Base-by-base conservation (phyloP, 1,140 invertebrate genomes). In the Eubasilissa regina region DNA sequence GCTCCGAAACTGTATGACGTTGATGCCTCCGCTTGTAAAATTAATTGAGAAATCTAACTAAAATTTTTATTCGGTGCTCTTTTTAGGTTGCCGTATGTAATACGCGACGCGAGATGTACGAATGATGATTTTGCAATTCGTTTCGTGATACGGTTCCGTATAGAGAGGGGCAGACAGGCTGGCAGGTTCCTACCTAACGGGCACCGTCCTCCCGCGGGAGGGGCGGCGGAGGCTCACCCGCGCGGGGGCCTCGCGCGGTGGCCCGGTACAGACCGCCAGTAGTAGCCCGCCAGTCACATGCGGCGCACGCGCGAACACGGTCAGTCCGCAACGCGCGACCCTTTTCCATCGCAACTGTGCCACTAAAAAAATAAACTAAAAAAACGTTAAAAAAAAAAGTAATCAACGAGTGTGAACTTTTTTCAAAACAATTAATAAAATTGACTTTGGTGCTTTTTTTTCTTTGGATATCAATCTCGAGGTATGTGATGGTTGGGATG, bases 151-250 rank as follows among this genome's bases (percentile, higher is more conserved):
- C 70, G 70, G 53, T 74, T 74, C 51, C 51, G 70, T 74, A 51
- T 56, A 56, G 51, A 55, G 70, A 55, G 48, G 51, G 70, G 70
- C 70, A 74, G 70, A 74, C 70, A 74, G 25, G 70, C 70, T 74
- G 70, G 70, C 70, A 74, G 70, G 70, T 74, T 56, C 70, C 35
- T 15, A 74, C 43, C 51, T 74, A 74, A 74, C 70, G 70, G 70
- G 17, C 43, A 12, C 21, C 48, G 51, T n/a, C n/a, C 51, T 60
- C 56, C 56, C 10, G 45, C 15, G 10, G 45, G 47, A 9, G 47
- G 66, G 47, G 47, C 4, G 66, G 6, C 1, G 66, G 15, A 12
- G 66, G 43, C n/a, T n/a, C n/a, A n/a, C n/a, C 12, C 4, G 45
- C 3, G 66, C 44, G 47, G 45, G 45, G 7, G n/a, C 13, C 66